Conservation (phyloP, 2,888 invertebrate genomes). For the Ypsolopha sequella region DNA sequence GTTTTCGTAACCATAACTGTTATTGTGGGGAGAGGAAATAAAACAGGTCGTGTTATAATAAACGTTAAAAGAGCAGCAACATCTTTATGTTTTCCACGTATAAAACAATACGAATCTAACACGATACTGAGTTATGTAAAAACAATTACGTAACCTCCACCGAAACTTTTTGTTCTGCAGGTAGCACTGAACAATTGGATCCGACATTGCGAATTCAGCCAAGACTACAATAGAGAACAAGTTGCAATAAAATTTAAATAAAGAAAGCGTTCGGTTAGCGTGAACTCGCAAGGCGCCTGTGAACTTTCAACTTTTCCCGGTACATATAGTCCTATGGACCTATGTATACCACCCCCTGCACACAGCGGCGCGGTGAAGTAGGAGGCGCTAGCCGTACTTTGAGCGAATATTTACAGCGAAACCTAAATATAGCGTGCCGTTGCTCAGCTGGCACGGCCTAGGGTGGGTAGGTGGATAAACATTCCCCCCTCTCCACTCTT, state of each 20-base stretch:
- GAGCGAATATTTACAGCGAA: conserved; percentile 69
- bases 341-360: conserved; percentile 22
- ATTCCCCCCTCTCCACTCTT: conserved; percentile 27
- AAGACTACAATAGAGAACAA: conserved; percentile 60
- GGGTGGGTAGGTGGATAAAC: conserved; percentile 52
- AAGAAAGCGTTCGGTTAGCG: conserved; percentile 58
- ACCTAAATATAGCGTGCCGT: conserved; percentile 69
- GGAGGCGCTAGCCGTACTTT: conserved; percentile 55
- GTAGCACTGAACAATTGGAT: conserved; percentile 49
- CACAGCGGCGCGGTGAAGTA: conserved; percentile 16
- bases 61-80: neutral
- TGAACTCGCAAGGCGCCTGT: conserved; percentile 57
- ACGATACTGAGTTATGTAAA: neutral
- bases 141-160: conserved; percentile 1
- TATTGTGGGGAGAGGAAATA: neutral
- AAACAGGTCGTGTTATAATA: neutral
- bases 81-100: neutral
- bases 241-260: conserved; percentile 72
- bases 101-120: neutral
- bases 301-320: conserved; percentile 69
- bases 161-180: neutral
- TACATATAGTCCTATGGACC: conserved; percentile 38
- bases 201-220: conserved; percentile 46
- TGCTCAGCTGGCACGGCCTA: conserved; percentile 63
- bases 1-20: conserved; percentile 26